Percentiles rank a stretch among this genome's conserved stretches.
Evolutionary conservation across 2,113 vertebrate species (phyloP).

Genomic region (Mormoops blainvillei): DNA sequence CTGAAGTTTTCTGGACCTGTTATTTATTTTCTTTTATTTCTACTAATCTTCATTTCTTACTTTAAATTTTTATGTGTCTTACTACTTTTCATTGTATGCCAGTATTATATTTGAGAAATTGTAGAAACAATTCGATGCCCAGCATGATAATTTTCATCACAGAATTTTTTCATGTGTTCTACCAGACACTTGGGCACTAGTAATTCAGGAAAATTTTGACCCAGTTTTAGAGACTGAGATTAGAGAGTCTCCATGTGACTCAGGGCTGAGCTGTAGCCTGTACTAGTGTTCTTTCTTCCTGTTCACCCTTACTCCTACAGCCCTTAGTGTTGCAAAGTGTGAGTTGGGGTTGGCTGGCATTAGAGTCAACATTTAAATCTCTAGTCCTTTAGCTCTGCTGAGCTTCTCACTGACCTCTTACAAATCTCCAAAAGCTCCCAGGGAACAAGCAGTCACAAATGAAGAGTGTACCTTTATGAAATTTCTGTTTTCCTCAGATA

Average conservation of each 20-base stretch:
- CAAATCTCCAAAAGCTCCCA: not conserved
- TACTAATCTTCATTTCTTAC: not conserved
- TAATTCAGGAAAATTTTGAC: not conserved
- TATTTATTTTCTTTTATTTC: not conserved
- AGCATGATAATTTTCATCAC: not conserved
- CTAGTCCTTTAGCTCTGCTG: not conserved
- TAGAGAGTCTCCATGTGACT: not conserved
- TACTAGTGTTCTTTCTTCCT: not conserved
- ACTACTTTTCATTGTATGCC: not conserved
- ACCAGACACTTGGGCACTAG: not conserved
- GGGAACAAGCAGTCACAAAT: not conserved
- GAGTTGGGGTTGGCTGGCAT: not conserved
- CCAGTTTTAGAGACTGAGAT: not conserved
- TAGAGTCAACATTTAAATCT: not conserved
- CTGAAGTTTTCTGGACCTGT: not conserved
- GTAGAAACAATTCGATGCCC: not conserved
- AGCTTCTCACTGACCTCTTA: not conserved
- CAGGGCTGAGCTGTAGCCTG: not conserved
- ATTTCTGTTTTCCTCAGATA: not conserved
- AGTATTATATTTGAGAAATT: slow-evolving; percentile 10
- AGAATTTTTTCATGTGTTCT: not conserved
- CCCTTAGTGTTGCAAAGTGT: not conserved
- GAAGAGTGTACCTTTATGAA: not conserved
- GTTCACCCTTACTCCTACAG: not conserved
- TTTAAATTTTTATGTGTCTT: not conserved